Percentiles rank a stretch among this genome's conserved stretches.
These are phyloP conservation scores for Pilophorus perplexus DNA, from an alignment of 2,888 invertebrate species.

Conservation along the genomic window DNA sequence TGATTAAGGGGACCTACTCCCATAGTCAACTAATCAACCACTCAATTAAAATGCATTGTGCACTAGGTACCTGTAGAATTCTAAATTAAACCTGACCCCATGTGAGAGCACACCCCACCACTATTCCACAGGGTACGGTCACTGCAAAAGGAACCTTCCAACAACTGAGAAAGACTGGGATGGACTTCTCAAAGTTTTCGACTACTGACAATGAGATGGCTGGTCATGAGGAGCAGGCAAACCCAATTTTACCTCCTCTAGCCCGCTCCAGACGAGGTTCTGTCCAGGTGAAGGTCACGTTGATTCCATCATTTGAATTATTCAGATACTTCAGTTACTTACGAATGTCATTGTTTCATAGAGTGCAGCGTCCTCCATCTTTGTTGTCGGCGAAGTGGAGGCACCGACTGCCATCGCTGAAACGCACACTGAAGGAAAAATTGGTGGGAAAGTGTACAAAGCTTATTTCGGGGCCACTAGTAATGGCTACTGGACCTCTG, in stretches of 20 bases:
- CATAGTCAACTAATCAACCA: no score
- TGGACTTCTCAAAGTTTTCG: constrained; percentile 74
- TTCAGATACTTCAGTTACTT: no score
- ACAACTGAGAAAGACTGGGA: constrained; percentile 67
- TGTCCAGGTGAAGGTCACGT: constrained; percentile 21
- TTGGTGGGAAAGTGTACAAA: constrained; percentile 62
- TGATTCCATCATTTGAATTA: no score
- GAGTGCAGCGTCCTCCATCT: constrained; percentile 49
- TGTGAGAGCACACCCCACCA: no score
- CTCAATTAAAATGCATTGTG: no score
- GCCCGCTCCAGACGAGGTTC: constrained; percentile 1
- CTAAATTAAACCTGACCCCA: no score
- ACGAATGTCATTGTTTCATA: no score
- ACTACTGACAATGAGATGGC: constrained; percentile 48
- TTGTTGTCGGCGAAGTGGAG: constrained; percentile 43
- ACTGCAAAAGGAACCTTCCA: constrained; percentile 62
- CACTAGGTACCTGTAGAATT: no score
- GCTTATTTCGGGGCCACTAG: constrained; percentile 67
- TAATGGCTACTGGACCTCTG: constrained; percentile 63
- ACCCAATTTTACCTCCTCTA: neutral
- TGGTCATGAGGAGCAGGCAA: neutral
- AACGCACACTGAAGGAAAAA: constrained; percentile 62
- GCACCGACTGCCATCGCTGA: constrained; percentile 55
- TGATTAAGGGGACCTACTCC: no score
- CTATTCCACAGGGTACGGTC: constrained; percentile 54